Evolutionary conservation across 2,888 invertebrate species (phyloP).

Genomic region (Esperia sulphurella): DNA sequence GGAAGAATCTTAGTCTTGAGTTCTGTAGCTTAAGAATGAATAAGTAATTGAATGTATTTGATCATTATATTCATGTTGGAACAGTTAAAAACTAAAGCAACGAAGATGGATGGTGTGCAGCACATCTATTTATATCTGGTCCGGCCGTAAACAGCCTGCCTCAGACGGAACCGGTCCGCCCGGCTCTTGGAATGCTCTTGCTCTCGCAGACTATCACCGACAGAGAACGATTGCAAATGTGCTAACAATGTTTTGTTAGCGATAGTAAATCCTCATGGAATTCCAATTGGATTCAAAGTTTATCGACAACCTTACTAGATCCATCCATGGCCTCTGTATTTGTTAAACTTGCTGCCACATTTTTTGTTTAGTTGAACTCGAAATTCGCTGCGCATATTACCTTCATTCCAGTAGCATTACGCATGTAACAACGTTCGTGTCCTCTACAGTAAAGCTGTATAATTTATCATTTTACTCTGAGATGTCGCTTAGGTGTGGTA

Average conservation of each 20-base stretch:
- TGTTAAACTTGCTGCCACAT: neutral
- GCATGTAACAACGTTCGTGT: slow-evolving; percentile 4
- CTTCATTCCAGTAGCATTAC: neutral
- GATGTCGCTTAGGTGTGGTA: slow-evolving; percentile 27
- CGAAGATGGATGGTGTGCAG: slow-evolving; percentile 67
- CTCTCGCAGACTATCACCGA: slow-evolving; percentile 54
- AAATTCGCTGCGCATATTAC: neutral
- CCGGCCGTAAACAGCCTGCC: slow-evolving; percentile 66
- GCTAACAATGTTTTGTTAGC: slow-evolving; percentile 55
- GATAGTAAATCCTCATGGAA: slow-evolving; percentile 29
- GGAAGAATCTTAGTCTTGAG: too few relatives aligned
- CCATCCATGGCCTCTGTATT: neutral
- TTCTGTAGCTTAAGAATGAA: neutral
- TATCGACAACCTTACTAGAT: neutral
- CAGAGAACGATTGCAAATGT: slow-evolving; percentile 51
- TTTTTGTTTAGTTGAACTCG: neutral
- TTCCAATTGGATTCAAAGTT: slow-evolving; percentile 22
- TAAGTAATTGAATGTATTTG: neutral
- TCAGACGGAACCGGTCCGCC: slow-evolving; percentile 68
- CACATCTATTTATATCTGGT: slow-evolving; percentile 74
- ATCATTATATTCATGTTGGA: slow-evolving; percentile 1
- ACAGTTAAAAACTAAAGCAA: slow-evolving; percentile 46
- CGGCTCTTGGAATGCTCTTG: slow-evolving; percentile 65
- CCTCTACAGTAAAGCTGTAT: slow-evolving; percentile 20
- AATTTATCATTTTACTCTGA: slow-evolving; percentile 31